Evolutionary conservation across 2,888 invertebrate species (phyloP), one percentile per base, ranked within the genome.

Genomic region (Drosophila infuscata): DNA sequence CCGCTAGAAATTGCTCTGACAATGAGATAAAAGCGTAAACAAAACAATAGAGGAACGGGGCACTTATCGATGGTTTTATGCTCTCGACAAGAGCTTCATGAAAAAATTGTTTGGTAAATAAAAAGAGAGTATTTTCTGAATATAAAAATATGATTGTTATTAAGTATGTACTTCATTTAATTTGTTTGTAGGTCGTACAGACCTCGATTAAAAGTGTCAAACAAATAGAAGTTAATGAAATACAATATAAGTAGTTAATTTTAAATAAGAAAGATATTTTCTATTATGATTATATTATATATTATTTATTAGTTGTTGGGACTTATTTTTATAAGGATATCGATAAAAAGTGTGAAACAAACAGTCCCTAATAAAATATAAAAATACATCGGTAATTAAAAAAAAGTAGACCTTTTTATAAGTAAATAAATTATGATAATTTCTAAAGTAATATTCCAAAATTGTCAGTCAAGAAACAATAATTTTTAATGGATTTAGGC

Each of bases 11-110:
- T 66, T 68, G 53, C 59, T 68, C 64, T 51, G 72, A 43, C 58
- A 57, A 58, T 60, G 81, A 69, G 81, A 77, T 68, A 54, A 43
- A 58, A 65, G 68, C 63, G 64, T 74, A 74, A 79, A 77, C 81
- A 77, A 66, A 81, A 74, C 81, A 74, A 81, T 46, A 54, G 52
- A 58, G 3, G 20, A 54, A 25, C 20, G 4, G 30, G 25, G 29
- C 3, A 53, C 4, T 36, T 54, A 30, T 6, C 59, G 67, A 62
- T 57, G 8, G 9, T 12, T 36, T 30, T 33, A 80, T 64, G n/a
- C 71, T 25, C 65, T 63, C 36, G 3, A n/a, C 20, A 35, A 36
- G n/a, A n/a, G 41, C 9, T 30, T 43, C 15, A 35, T 25, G 25
- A n/a, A 54, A 7, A 29, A 17, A 49, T 29, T 17, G 9, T 29